Evolutionary conservation across 2,888 invertebrate genomes (phyloP).

Genomic region (Lissocephala sabroskyi): DNA sequence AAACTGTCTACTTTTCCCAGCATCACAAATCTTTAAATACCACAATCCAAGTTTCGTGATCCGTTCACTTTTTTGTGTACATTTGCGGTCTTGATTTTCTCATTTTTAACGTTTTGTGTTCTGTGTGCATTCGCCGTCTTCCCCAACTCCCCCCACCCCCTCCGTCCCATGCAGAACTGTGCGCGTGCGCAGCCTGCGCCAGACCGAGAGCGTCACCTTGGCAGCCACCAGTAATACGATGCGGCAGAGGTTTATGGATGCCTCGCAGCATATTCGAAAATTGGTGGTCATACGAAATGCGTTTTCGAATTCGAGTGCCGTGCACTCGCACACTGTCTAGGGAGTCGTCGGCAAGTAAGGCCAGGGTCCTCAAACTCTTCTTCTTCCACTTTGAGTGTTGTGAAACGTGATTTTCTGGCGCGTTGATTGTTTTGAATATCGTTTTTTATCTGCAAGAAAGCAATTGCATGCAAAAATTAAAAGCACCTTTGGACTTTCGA

Average conservation of each 20-base stretch:
- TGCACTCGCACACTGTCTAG: slow-evolving; percentile 55
- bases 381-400: slow-evolving; percentile 38
- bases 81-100: slow-evolving; percentile 2
- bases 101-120: too few relatives aligned
- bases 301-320: slow-evolving; percentile 38
- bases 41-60: slow-evolving; percentile 1
- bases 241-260: slow-evolving; percentile 62
- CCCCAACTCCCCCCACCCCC: too few relatives aligned
- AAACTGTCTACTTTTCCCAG: too few relatives aligned
- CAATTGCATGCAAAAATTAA: slow-evolving; percentile 1
- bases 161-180: slow-evolving; percentile 59
- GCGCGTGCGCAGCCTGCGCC: slow-evolving; percentile 58
- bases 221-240: slow-evolving; percentile 54
- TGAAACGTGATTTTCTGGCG: slow-evolving; percentile 30
- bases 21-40: too few relatives aligned
- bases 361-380: too few relatives aligned
- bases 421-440: too few relatives aligned
- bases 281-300: slow-evolving; percentile 67
- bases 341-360: too few relatives aligned
- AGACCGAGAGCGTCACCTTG: slow-evolving; percentile 59
- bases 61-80: slow-evolving; percentile 2
- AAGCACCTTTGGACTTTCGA: background rate
- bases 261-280: slow-evolving; percentile 66
- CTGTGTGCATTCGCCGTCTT: too few relatives aligned
- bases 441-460: slow-evolving; percentile 3